Evolutionary conservation across 2,113 vertebrate genomes (phyloP).

Genomic region (Megaceryle torquata): DNA sequence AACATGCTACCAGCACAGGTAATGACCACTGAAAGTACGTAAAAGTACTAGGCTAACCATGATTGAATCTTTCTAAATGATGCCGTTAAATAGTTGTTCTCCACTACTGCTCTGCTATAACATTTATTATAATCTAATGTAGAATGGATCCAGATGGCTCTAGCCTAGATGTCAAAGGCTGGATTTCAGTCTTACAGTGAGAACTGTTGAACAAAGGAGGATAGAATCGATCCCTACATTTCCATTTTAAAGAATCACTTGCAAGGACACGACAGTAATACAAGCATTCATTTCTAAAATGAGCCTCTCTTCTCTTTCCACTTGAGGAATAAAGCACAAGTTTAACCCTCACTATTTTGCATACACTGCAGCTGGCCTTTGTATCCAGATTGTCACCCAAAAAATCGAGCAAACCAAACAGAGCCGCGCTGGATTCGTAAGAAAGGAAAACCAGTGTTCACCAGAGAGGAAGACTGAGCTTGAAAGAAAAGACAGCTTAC

Average conservation of each 20-base stretch:
- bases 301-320: not conserved
- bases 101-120: not conserved
- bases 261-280: not conserved
- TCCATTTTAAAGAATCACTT: conserved; percentile 28
- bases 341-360: not conserved
- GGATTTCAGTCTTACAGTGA: not conserved
- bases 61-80: conserved; percentile 29
- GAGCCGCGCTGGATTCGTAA: not conserved
- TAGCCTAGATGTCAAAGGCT: not conserved
- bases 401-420: not conserved
- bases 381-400: not conserved
- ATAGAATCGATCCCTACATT: not conserved
- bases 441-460: not conserved
- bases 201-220: not conserved
- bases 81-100: conserved; percentile 41
- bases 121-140: conserved; percentile 39
- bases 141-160: conserved; percentile 40
- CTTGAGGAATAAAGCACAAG: not conserved
- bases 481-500: not conserved
- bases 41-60: conserved; percentile 3
- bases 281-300: not conserved
- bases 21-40: not conserved
- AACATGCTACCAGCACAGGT: not conserved
- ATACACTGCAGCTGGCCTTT: not conserved
- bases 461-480: not conserved